These are phyloP conservation scores for Polymixis flavicincta DNA, from an alignment of 2,888 invertebrate genomes.

Conservation along the genomic window DNA sequence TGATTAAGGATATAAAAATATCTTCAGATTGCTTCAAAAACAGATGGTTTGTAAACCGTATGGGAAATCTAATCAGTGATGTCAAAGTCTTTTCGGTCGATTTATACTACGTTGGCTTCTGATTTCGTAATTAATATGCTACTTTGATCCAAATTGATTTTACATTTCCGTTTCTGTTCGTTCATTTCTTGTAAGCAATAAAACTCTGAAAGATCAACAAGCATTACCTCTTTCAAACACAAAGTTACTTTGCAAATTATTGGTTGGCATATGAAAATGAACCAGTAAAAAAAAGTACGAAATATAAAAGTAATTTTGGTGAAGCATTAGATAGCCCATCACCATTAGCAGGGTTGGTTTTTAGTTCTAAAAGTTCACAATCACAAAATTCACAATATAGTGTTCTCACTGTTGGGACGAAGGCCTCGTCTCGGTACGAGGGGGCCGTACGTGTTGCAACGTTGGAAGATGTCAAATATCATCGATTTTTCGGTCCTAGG, in stretches of 20 bases:
- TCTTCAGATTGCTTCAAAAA: neutral
- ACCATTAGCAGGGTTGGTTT: neutral
- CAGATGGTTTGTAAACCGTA: neutral
- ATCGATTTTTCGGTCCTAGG: too few relatives aligned
- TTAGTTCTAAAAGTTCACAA: neutral
- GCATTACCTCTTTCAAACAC: neutral
- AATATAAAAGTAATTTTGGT: neutral
- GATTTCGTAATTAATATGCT: neutral
- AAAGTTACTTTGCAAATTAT: neutral
- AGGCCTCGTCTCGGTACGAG: too few relatives aligned
- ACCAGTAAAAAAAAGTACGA: neutral
- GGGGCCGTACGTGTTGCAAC: too few relatives aligned
- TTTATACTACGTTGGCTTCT: neutral
- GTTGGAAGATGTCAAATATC: too few relatives aligned
- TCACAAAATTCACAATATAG: too few relatives aligned
- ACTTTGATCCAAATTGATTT: slow-evolving; percentile 26
- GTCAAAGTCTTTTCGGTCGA: neutral
- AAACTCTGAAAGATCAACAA: slow-evolving; percentile 14
- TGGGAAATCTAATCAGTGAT: neutral
- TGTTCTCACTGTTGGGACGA: too few relatives aligned
- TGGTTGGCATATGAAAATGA: neutral
- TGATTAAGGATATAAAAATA: neutral
- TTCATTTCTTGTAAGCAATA: slow-evolving; percentile 8
- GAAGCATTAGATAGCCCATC: neutral
- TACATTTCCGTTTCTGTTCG: slow-evolving; percentile 11